These are phyloP conservation scores for Xanthorhoe designata DNA, from an alignment of 2,888 invertebrate genomes.

Conservation along the genomic window DNA sequence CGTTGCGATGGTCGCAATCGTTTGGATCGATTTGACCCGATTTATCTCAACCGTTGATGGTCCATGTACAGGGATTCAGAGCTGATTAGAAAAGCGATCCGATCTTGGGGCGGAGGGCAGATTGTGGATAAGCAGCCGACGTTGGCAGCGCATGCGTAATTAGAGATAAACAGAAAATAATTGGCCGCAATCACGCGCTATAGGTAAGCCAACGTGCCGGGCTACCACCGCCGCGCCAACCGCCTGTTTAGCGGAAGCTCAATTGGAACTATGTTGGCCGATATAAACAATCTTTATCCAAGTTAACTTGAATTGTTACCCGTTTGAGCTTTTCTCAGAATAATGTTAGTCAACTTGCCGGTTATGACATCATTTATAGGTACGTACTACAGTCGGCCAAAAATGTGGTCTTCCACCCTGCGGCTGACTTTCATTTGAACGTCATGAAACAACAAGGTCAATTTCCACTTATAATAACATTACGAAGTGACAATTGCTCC, in stretches of 20 bases:
- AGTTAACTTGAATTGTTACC: background rate
- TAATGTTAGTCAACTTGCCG: background rate
- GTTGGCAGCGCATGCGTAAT: slow-evolving; percentile 84
- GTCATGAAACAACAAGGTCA: no score
- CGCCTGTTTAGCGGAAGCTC: slow-evolving; percentile 59
- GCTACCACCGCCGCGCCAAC: slow-evolving; percentile 41
- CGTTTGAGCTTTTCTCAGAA: slow-evolving; percentile 5
- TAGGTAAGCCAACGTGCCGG: slow-evolving; percentile 67
- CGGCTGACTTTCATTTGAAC: no score
- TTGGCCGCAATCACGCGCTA: slow-evolving; percentile 83
- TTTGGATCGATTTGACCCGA: slow-evolving; percentile 54
- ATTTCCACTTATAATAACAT: no score
- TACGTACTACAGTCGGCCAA: no score
- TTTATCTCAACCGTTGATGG: slow-evolving; percentile 70
- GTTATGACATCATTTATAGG: no score
- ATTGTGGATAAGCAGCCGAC: slow-evolving; percentile 77
- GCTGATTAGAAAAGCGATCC: slow-evolving; percentile 80
- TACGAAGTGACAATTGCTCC: no score
- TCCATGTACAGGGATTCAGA: slow-evolving; percentile 73
- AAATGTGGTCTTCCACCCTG: no score
- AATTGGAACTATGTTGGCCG: slow-evolving; percentile 39
- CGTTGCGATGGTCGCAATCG: slow-evolving; percentile 49
- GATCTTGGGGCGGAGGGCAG: slow-evolving; percentile 83
- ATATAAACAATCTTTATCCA: slow-evolving; percentile 40
- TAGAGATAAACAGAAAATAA: slow-evolving; percentile 86